A percentile compares a stretch with the other conserved stretches of the same genome.
Conservation (phyloP, 2,888 invertebrate species). For the Agelastica alni region DNA sequence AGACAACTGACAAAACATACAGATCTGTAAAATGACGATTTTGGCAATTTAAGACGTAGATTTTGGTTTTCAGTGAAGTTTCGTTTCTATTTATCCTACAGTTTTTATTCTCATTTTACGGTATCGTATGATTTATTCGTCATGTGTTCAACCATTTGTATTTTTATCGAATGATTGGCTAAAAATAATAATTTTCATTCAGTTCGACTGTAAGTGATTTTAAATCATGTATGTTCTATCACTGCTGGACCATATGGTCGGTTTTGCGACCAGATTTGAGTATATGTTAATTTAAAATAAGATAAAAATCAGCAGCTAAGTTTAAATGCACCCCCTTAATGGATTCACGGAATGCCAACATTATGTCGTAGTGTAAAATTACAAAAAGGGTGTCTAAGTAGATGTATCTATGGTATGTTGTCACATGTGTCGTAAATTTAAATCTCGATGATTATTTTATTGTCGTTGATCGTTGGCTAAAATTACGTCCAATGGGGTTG, state of each 20-base stretch:
- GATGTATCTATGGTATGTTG: conserved; percentile 18
- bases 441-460: neutral
- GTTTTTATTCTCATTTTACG: too few species aligned
- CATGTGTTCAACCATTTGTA: too few species aligned
- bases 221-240: too few species aligned
- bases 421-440: conserved; percentile 22
- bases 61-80: too few species aligned
- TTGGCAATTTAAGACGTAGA: too few species aligned
- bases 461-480: neutral
- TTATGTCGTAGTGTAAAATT: conserved; percentile 31
- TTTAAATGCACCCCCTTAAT: conserved; percentile 37
- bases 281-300: conserved; percentile 39
- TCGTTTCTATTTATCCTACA: too few species aligned
- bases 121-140: too few species aligned
- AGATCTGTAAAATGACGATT: too few species aligned
- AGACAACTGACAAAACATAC: too few species aligned
- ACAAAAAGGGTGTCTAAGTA: conserved; percentile 28
- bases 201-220: too few species aligned
- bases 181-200: too few species aligned
- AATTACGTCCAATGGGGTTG: neutral
- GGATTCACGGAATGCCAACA: conserved; percentile 24
- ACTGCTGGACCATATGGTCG: conserved; percentile 26
- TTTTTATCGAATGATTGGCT: too few species aligned
- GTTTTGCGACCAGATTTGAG: conserved; percentile 25
- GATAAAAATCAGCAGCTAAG: conserved; percentile 34